Percentiles rank a stretch among this genome's conserved stretches.
Evolutionary conservation across 2,888 invertebrate species (phyloP).

Genomic region (Aelia acuminata): DNA sequence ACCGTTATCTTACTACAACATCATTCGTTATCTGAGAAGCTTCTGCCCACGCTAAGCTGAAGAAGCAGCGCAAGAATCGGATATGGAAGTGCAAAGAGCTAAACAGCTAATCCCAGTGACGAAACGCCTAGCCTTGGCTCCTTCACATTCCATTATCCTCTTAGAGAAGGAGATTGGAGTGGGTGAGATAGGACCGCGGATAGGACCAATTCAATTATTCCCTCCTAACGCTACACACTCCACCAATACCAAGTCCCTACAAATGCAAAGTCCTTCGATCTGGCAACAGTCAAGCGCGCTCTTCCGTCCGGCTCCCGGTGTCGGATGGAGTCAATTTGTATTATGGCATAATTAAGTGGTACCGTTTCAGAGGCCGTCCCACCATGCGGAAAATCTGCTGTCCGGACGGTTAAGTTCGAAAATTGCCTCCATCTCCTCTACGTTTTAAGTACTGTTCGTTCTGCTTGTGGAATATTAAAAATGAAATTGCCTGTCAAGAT

Average conservation of each 20-base stretch:
- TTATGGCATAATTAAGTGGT: neutral
- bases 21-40: too few relatives aligned
- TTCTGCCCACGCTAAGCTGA: too few relatives aligned
- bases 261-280: neutral
- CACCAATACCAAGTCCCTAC: neutral
- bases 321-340: neutral
- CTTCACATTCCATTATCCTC: neutral
- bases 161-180: neutral
- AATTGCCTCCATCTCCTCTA: neutral
- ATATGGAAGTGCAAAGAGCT: too few relatives aligned
- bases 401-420: slow-evolving; percentile 12
- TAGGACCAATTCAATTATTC: neutral
- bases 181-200: neutral
- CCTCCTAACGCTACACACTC: neutral
- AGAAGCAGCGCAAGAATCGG: too few relatives aligned
- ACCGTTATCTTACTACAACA: too few relatives aligned
- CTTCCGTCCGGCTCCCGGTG: neutral
- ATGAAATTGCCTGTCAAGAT: neutral
- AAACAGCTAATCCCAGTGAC: too few relatives aligned
- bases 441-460: slow-evolving; percentile 6
- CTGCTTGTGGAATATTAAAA: slow-evolving; percentile 3
- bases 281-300: neutral
- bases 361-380: neutral
- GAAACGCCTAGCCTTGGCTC: too few relatives aligned
- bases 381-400: neutral